These are phyloP conservation scores for Rhagoletis zephyria DNA, from an alignment of 1,140 invertebrate genomes.

Conservation along the genomic window DNA sequence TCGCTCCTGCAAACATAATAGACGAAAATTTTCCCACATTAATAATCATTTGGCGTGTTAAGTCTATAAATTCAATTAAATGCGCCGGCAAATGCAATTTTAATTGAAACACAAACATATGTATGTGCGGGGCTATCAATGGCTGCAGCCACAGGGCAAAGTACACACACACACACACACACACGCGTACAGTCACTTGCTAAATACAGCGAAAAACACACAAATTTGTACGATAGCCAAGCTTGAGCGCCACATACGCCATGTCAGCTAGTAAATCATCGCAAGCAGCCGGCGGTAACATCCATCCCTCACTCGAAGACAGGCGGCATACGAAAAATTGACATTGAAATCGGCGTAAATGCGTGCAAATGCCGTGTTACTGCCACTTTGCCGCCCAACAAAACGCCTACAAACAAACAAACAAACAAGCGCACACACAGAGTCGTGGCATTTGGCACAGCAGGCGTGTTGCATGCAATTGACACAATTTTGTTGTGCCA, in stretches of 20 bases:
- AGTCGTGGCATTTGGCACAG: not conserved
- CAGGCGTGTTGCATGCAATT: constrained; percentile 64
- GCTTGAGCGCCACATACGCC: not conserved
- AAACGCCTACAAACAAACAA: not conserved
- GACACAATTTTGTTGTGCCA: constrained; percentile 66
- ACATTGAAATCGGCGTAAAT: constrained; percentile 52
- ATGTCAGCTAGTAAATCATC: constrained; percentile 21
- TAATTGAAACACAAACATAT: constrained; percentile 40
- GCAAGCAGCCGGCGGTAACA: not conserved
- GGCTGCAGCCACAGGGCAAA: not conserved
- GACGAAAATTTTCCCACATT: constrained; percentile 42
- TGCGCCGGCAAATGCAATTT: constrained; percentile 50
- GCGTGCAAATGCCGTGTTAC: constrained; percentile 44
- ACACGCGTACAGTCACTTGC: not conserved
- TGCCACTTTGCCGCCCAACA: constrained; percentile 22
- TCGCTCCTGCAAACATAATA: not conserved
- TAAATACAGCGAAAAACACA: no score
- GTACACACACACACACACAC: not conserved
- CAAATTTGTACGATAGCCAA: no score
- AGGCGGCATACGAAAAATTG: constrained; percentile 29
- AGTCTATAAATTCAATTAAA: constrained; percentile 53
- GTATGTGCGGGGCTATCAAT: not conserved
- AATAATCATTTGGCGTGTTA: constrained; percentile 52
- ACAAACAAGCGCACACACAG: not conserved
- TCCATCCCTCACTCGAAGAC: not conserved